phyloP scores from a whole-genome alignment of 2,797 vertebrate species.

The Clamator glandarius region DNA sequence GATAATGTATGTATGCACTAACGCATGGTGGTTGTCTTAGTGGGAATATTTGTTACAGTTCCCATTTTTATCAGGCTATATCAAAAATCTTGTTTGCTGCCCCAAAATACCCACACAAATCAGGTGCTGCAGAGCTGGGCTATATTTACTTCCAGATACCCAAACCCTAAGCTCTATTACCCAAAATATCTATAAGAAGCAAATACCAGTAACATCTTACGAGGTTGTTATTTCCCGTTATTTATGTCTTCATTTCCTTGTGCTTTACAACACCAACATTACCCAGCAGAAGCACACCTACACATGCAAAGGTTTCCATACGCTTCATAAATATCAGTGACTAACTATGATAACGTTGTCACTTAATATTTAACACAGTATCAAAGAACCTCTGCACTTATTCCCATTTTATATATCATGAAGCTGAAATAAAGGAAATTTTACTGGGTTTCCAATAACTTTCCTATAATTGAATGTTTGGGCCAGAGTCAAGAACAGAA shows the following conservation, averaged over 20 bases:
- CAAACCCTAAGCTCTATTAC: not conserved
- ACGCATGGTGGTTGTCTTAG: not conserved
- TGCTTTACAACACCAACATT: not conserved
- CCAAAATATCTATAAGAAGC: not conserved
- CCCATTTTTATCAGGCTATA: not conserved
- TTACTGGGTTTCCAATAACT: constrained; percentile 33
- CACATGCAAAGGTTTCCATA: not conserved
- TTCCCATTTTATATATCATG: not conserved
- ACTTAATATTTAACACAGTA: not conserved
- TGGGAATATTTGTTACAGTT: not conserved
- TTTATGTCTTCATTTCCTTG: constrained; percentile 8
- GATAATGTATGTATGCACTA: not conserved
- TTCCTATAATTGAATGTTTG: constrained; percentile 36
- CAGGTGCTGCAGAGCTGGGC: not conserved
- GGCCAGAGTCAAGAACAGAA: not conserved
- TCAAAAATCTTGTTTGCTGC: not conserved
- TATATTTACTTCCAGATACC: not conserved
- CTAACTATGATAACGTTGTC: not conserved
- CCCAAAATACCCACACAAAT: not conserved
- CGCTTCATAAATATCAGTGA: not conserved
- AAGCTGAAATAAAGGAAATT: constrained; percentile 23
- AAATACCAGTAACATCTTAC: not conserved
- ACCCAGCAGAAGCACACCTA: not conserved
- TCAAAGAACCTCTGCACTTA: not conserved
- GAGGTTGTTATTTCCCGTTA: not conserved